Base-by-base conservation (phyloP, 1,140 invertebrate species). In the Lineus longissimus region DNA sequence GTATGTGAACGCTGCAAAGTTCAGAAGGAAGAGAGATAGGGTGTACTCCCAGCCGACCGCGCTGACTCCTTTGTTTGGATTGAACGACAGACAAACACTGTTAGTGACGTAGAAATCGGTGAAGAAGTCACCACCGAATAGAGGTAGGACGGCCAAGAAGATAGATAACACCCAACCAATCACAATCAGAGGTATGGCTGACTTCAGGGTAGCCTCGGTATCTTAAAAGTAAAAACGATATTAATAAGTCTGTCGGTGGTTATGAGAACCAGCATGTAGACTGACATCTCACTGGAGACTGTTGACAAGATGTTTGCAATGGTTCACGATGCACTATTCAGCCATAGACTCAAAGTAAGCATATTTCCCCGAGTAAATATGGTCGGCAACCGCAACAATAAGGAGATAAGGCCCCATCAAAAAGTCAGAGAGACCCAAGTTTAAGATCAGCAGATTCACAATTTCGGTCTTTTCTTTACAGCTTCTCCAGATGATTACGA, bases 331-430 rank as follows among this genome's bases (percentile, higher is more conserved):
- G n/a, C 29, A 56, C 76, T 76, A 6, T 60, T 43, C 47, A 67
- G 63, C 76, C 76, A 77, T 1, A 15, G 45, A 55, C 22, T 70
- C 73, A 51, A 75, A 43, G 45, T 66, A 67, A 11, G 67, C 63
- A 55, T 77, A 77, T 11, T 45, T 51, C 15, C 70, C 70, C 9
- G 67, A 64, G 59, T 70, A 75, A 17, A 62, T 29, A 1, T 58
- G 45, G 57, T 77, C 76, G 2, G 69, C 69, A 1, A 64, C 47
- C 7, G 69, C 74, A 33, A 77, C 74, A 17, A 77, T 72, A 1
- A 73, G 45, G 47, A 77, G 59, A 59, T 77, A 77, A 11, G 75
- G 36, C 0, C 76, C 76, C 74, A 76, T 77, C 13, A 75, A 61
- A 23, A 76, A 67, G 61, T 77, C 76, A 19, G 74, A 71, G 17